Conservation (phyloP, 1,140 invertebrate genomes). For the Danaus plexippus region DNA sequence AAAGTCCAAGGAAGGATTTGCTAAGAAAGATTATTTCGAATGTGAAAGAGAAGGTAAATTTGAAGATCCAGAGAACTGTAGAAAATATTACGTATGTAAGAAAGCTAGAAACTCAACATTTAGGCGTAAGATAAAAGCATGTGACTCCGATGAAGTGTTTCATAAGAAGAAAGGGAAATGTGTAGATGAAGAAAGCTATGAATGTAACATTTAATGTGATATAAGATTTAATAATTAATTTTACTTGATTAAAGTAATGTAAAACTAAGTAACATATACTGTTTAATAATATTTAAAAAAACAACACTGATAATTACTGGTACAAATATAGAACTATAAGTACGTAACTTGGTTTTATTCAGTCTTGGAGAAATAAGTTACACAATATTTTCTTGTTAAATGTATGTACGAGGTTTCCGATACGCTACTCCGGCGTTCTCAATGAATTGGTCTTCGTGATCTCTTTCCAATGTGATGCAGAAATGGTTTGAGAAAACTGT, state of each 20-base stretch:
- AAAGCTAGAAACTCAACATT: slow-evolving; percentile 37
- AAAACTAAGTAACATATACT: too few species aligned
- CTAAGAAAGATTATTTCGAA: slow-evolving; percentile 21
- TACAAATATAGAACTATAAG: too few species aligned
- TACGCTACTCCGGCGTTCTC: slow-evolving; percentile 34
- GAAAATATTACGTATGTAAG: slow-evolving; percentile 48
- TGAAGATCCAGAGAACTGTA: slow-evolving; percentile 39
- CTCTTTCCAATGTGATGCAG: slow-evolving; percentile 54
- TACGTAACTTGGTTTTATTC: slow-evolving; percentile 1
- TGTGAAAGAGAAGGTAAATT: slow-evolving; percentile 51
- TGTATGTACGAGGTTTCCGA: slow-evolving; percentile 38
- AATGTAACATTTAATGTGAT: slow-evolving; percentile 27
- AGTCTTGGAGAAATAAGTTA: slow-evolving; percentile 12
- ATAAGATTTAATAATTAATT: too few species aligned
- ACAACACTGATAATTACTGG: too few species aligned
- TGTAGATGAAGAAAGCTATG: slow-evolving; percentile 47
- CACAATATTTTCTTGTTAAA: slow-evolving; percentile 1
- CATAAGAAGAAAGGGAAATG: slow-evolving; percentile 49
- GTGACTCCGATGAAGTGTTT: slow-evolving; percentile 47
- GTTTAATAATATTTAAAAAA: too few species aligned
- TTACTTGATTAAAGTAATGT: too few species aligned
- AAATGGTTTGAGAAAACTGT: slow-evolving; percentile 64
- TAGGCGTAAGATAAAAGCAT: slow-evolving; percentile 42
- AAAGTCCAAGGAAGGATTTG: slow-evolving; percentile 10
- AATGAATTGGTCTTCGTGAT: slow-evolving; percentile 51